Base-by-base conservation (phyloP, 2,113 vertebrate species). In the Piliocolobus tephrosceles region DNA sequence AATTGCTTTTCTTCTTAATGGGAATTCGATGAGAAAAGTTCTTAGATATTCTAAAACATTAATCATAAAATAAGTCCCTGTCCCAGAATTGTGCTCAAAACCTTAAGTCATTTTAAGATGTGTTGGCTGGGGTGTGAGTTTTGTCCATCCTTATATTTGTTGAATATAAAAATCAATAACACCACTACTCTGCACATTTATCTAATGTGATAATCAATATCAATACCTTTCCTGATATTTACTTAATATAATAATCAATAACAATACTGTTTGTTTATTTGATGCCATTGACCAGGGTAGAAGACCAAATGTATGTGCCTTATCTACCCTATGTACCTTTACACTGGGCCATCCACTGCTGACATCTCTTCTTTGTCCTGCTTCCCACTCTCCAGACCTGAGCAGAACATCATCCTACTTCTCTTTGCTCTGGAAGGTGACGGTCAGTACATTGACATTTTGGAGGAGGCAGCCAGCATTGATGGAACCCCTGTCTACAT, bases 181-280 rank as follows among this genome's bases (percentile, higher is more conserved):
- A 23, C 68, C 73, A 91, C 88, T 66, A 88, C 55, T 97, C 92
- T 85, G 80, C 70, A 90, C 90, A 97, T 97, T 95, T 94, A 96
- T 97, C 83, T 98, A 97, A 97, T 95, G 25, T 70, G 96, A 97
- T 96, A 96, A 97, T 97, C 97, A 92, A 97, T 97, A 94, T 10
- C 95, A 96, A 95, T 97, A 96, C 58, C 95, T 94, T 96, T 92
- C 40, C 88, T 98, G 93, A 95, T 98, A 98, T 97, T 97, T 98
- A 96, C 87, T 97, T 98, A 97, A 94, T 98, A 94, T 96, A 92
- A 95, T 96, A 95, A 97, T 98, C 96, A 88, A 98, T 97, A 98
- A 95, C 76, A 97, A 98, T 96, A 97, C 23, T 94, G 73, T 97
- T 97, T 97, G 93, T 97, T 97, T 97, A 95, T 96, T 96, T 95